phyloP scores from a whole-genome alignment of 2,888 invertebrate species.

The Acrobasis suavella region DNA sequence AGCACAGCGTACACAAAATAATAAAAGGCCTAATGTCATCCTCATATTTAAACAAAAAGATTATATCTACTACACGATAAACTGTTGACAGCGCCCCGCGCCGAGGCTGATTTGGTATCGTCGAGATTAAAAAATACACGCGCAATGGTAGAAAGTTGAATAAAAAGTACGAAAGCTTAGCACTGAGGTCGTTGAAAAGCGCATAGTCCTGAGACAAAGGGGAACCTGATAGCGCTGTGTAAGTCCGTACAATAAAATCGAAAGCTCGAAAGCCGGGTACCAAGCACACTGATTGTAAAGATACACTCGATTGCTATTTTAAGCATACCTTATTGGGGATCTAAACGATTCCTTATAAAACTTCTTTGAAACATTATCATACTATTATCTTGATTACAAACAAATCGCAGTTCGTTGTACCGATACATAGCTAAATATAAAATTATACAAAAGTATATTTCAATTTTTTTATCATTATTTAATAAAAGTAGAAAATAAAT shows the following conservation, averaged over 20 bases:
- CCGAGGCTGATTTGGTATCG: constrained; percentile 28
- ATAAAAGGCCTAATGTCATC: constrained; percentile 5
- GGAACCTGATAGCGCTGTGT: constrained; percentile 24
- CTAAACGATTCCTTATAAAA: too few relatives aligned
- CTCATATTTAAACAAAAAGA: constrained; percentile 26
- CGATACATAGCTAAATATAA: too few relatives aligned
- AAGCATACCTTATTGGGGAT: constrained; percentile 4
- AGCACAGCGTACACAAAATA: constrained; percentile 2
- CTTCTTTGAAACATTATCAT: too few relatives aligned
- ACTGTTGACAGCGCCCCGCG: constrained; percentile 34
- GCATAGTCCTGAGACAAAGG: constrained; percentile 20
- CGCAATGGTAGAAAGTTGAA: constrained; percentile 42
- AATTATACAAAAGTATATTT: not conserved
- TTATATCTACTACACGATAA: constrained; percentile 32
- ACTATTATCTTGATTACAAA: too few relatives aligned
- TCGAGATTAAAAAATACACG: constrained; percentile 37
- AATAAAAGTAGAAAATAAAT: not conserved
- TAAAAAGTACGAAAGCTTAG: constrained; percentile 39
- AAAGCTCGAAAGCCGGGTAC: constrained; percentile 46
- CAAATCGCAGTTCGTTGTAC: too few relatives aligned
- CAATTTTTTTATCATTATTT: not conserved
- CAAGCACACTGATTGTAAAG: not conserved
- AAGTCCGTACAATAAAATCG: constrained; percentile 50
- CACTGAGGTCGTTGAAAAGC: constrained; percentile 27
- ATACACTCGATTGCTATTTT: not conserved